A percentile compares a stretch with the other conserved stretches of the same genome.
Conservation (phyloP, 2,797 vertebrate genomes). For the Bovichtus variegatus region DNA sequence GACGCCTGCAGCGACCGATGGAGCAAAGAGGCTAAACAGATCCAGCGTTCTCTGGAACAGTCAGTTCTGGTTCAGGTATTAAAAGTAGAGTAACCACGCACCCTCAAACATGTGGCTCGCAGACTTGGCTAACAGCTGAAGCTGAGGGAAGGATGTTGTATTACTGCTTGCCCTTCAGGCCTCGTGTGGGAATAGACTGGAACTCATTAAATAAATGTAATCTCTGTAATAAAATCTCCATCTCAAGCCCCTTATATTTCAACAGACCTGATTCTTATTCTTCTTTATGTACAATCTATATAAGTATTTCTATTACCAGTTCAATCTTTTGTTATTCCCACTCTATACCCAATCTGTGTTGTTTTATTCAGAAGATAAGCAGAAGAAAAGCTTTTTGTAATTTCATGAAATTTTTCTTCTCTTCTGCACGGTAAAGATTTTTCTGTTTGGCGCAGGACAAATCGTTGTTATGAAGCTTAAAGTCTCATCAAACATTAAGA, state of each 20-base stretch:
- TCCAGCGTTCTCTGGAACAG: background rate
- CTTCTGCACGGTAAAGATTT: background rate
- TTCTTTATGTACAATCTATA: background rate
- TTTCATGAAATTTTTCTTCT: no score
- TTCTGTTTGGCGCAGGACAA: background rate
- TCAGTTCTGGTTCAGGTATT: background rate
- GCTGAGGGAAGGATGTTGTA: background rate
- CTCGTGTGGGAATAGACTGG: rapidly evolving
- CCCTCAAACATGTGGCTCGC: background rate
- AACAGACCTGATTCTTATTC: background rate
- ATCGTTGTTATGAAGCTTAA: background rate
- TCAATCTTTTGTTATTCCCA: background rate
- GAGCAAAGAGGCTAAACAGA: conserved; percentile 5
- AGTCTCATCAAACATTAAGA: no score
- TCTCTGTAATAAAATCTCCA: background rate
- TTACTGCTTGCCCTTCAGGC: background rate
- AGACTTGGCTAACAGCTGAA: background rate
- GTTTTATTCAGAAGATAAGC: background rate
- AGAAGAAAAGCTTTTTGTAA: background rate
- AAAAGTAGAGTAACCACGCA: background rate
- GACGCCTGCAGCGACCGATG: background rate
- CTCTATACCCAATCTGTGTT: background rate
- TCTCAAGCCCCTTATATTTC: background rate
- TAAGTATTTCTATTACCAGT: background rate
- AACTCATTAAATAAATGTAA: background rate